A percentile compares a stretch with the other conserved stretches of the same genome.
Conservation (phyloP, 2,888 invertebrate species). For the Hipparchia semele region DNA sequence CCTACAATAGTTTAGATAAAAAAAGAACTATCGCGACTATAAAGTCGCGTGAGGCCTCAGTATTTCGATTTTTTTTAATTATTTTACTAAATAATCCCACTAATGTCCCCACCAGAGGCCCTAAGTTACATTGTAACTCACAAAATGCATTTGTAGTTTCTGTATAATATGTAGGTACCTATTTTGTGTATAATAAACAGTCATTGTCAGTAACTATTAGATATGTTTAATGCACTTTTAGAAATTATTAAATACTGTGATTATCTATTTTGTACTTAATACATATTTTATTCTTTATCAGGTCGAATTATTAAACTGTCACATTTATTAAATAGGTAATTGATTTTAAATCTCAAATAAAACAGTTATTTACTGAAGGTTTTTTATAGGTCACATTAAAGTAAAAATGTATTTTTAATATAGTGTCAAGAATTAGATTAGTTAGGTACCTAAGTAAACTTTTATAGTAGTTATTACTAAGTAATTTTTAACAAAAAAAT, state of each 20-base stretch:
- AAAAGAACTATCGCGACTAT: conserved; percentile 67
- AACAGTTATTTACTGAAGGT: not conserved
- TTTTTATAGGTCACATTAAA: not conserved
- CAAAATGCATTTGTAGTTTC: conserved; percentile 3
- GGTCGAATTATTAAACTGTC: not conserved
- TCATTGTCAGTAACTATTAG: conserved; percentile 1
- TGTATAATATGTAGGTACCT: not conserved
- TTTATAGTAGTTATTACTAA: too few relatives aligned
- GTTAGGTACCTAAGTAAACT: too few relatives aligned
- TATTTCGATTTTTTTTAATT: conserved; percentile 5
- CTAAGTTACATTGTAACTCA: conserved; percentile 14
- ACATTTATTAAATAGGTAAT: not conserved
- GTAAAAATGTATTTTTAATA: not conserved
- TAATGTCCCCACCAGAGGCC: not conserved
- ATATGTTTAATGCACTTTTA: not conserved
- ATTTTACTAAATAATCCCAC: not conserved
- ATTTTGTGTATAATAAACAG: not conserved
- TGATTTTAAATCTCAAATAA: not conserved
- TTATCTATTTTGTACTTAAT: not conserved
- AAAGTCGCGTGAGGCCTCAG: conserved; percentile 17
- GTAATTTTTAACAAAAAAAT: too few relatives aligned
- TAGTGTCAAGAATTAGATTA: too few relatives aligned
- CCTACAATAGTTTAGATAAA: conserved; percentile 77
- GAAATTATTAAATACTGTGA: not conserved
- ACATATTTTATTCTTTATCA: not conserved